Percentiles rank a stretch among this genome's conserved stretches.
Evolutionary conservation across 1,140 invertebrate genomes (phyloP).

Genomic region (Euschistus heros): DNA sequence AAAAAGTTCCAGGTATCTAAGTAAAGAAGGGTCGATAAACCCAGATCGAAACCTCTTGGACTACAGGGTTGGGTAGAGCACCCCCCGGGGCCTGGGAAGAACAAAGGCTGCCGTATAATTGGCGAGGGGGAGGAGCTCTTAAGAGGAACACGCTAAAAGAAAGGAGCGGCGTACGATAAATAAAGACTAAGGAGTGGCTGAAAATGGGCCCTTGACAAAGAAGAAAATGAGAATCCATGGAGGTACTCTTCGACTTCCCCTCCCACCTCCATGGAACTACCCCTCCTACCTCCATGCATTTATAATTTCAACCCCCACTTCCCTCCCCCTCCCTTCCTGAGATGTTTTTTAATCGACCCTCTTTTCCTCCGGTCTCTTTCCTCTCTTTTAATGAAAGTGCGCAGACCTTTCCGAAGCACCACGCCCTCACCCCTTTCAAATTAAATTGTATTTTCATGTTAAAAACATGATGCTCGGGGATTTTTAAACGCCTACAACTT

Average conservation of each 20-base stretch:
- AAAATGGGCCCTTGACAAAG: conserved; percentile 1
- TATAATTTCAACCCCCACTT: conserved; percentile 17
- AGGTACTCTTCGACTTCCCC: conserved; percentile 4
- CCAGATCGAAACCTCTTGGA: too few relatives aligned
- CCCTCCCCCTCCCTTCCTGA: not conserved
- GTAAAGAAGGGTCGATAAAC: too few relatives aligned
- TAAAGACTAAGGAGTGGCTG: too few relatives aligned
- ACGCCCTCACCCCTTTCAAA: conserved; percentile 2
- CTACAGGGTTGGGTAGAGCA: too few relatives aligned
- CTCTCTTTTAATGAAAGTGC: conserved; percentile 6
- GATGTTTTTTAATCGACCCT: conserved; percentile 20
- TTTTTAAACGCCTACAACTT: conserved; percentile 7
- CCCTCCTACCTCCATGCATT: conserved; percentile 19
- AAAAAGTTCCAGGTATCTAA: too few relatives aligned
- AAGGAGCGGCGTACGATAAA: not conserved
- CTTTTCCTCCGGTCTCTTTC: not conserved
- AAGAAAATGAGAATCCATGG: conserved; percentile 16
- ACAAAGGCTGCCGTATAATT: too few relatives aligned
- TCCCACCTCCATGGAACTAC: not conserved
- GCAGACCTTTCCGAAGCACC: not conserved
- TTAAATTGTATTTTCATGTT: conserved; percentile 11
- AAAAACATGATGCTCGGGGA: conserved; percentile 1
- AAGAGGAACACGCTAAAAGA: not conserved
- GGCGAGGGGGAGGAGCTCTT: too few relatives aligned
- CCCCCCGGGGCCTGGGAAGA: too few relatives aligned